Percentiles rank a stretch among this genome's conserved stretches.
These are phyloP conservation scores for Hydrocynus forskahlii DNA, from an alignment of 2,797 vertebrate species.

Conservation along the genomic window DNA sequence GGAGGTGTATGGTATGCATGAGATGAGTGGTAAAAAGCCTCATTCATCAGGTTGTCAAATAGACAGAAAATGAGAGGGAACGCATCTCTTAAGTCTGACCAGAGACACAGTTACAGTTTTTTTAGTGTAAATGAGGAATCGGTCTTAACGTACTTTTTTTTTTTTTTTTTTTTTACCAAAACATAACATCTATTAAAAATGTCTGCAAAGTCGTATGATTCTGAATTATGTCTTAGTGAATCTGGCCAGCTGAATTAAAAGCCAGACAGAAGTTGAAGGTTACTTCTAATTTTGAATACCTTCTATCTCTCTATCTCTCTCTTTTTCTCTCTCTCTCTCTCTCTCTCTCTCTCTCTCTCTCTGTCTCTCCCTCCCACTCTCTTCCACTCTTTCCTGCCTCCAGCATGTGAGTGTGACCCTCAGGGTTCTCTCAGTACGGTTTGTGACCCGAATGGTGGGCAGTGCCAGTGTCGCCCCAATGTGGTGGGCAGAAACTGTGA, in stretches of 20 bases:
- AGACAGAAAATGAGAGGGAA: background rate
- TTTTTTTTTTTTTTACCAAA: too few relatives aligned
- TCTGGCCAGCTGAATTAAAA: too few relatives aligned
- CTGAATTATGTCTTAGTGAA: background rate
- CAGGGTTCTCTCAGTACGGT: conserved; percentile 94
- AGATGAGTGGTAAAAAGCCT: conserved; percentile 16
- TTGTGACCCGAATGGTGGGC: conserved; percentile 90
- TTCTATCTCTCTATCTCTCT: background rate
- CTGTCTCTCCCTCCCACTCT: too few relatives aligned
- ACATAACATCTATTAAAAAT: too few relatives aligned
- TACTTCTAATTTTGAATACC: background rate
- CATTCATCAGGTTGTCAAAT: conserved; percentile 26
- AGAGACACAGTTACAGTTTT: background rate
- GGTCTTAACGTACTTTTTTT: background rate
- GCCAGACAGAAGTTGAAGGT: background rate
- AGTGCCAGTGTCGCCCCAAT: conserved; percentile 91
- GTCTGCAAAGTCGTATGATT: background rate
- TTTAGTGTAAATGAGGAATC: too few relatives aligned
- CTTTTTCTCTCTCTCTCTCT: conserved; percentile 8
- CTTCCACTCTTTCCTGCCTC: background rate
- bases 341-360: background rate
- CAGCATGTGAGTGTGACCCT: conserved; percentile 93
- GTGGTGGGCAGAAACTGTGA: conserved; percentile 90
- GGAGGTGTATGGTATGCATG: conserved; percentile 21
- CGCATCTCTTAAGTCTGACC: background rate